Evolutionary conservation across 2,797 vertebrate genomes (phyloP).

Genomic region (Poeciliopsis presidionis): DNA sequence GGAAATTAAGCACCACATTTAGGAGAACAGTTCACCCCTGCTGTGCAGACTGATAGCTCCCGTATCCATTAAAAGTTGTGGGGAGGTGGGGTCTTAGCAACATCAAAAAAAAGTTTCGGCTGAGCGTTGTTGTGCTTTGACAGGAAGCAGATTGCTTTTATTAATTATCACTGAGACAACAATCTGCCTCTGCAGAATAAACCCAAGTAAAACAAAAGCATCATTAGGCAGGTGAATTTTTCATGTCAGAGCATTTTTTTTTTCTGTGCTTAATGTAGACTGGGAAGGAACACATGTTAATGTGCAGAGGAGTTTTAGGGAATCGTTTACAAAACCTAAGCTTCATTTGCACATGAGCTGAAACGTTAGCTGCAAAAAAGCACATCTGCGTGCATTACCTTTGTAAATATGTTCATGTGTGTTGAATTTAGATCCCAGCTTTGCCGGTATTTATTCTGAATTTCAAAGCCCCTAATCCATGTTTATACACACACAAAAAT

Average conservation of each 20-base stretch:
- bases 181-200: constrained; percentile 64
- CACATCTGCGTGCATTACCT: neutral
- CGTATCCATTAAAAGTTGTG: constrained; percentile 45
- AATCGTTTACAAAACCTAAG: neutral
- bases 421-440: neutral
- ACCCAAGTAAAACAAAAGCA: constrained; percentile 58
- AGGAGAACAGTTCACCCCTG: constrained; percentile 34
- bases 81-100: constrained; percentile 34
- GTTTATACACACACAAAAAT: constrained; percentile 1
- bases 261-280: constrained; percentile 6
- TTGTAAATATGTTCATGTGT: neutral
- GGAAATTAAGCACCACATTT: constrained; percentile 62
- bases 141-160: constrained; percentile 60
- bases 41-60: constrained; percentile 56
- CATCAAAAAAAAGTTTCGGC: constrained; percentile 55
- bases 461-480: neutral
- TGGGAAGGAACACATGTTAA: constrained; percentile 18
- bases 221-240: constrained; percentile 67
- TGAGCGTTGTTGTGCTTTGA: constrained; percentile 61
- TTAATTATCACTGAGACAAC: constrained; percentile 60
- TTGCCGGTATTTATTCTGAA: neutral
- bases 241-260: constrained; percentile 57
- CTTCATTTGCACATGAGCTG: neutral
- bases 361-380: neutral
- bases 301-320: neutral